Evolutionary conservation across 53 echinoderm and acorn worm genomes (phyloP), one percentile per base, ranked within the genome.

Genomic region (Apostichopus leukothele): DNA sequence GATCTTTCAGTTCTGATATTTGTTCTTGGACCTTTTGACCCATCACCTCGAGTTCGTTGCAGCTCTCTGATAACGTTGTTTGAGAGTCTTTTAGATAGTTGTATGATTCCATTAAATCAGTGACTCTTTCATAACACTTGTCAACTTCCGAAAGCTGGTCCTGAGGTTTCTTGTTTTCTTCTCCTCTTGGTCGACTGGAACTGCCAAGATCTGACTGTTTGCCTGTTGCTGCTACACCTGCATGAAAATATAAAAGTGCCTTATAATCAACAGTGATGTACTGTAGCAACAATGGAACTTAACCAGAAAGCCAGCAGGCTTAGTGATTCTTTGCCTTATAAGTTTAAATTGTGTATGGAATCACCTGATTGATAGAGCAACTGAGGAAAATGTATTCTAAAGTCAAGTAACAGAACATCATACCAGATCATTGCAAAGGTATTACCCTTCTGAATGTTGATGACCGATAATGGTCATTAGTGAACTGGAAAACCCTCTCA

Each of bases 1-100:
- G 86, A 51, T 61, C 51, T 10, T 86, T 86, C 86, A 86, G 71
- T 67, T 66, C 86, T 86, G 67, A 51, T 1, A 86, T 86, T 68
- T 86, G 67, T 66, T 67, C 51, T 86, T 86, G 86, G 11, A 86
- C 71, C 27, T 86, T 68, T 60, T 86, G 67, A 6, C 86, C 86
- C 71, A 86, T 67, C 50, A 26, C 71, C 67, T 86, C 86, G 21
- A 86, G 51, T 67, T 86, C 67, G n/a, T 23, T 67, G 52, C 86
- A 86, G 1, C 61, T 66, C 12, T 86, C 67, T 67, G 86, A 51
- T 51, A 86, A 68, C 9, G 86, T 8, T 12, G 67, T 68, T 50
- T 86, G 86, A 10, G 86, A 86, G 5, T 60, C 3, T 51, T 66
- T 86, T 20, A 86, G 51, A 68, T 67, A 86, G 11, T 86, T 66